Base-by-base conservation (phyloP, 2,888 invertebrate genomes). In the Toxonevra muliebris region DNA sequence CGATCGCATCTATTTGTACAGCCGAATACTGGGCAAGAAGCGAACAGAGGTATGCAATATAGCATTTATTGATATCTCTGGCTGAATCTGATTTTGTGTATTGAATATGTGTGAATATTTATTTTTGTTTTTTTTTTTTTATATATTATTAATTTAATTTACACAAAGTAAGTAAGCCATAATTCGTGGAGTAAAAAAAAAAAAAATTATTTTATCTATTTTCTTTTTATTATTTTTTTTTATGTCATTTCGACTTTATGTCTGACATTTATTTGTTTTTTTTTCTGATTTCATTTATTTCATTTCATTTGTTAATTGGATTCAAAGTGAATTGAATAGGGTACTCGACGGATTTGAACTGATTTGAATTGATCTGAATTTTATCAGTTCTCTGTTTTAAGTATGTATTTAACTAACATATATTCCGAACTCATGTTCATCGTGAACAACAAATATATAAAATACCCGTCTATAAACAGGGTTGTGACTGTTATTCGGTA, bases 1-100 rank as follows among this genome's bases (percentile, higher is more conserved):
- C 81, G 76, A 74, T 73, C 78, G 76, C 76, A 74, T 75, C 79
- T 76, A 75, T 76, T 69, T 76, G 41, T 41, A 48, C 58, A 50
- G 61, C 65, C 41, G 50, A 63, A 66, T 57, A 65, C 63, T 40
- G 68, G 66, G 66, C 68, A 63, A 82, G 77, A 79, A 79, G 78
- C 82, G 76, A 75, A 79, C 81, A 83, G 81, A 83, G 82, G 81
- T 82, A 82, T 82, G 79, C 82, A 82, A 79, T 75, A 76, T 75
- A 76, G 77, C 80, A 79, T 77, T 76, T 77, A 77, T 79, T 79
- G 79, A 79, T 79, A 80, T 79, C 81, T 81, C 79, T 81, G 79
- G 74, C 76, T 82, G 81, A 82, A 83, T 82, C 81, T 77, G 55
- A 72, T 57, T 76, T 40, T 63, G 70, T 71, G 65, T 30, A 30